Evolutionary conservation across 2,797 vertebrate species (phyloP).

Genomic region (Parotocinclus haroldoi): DNA sequence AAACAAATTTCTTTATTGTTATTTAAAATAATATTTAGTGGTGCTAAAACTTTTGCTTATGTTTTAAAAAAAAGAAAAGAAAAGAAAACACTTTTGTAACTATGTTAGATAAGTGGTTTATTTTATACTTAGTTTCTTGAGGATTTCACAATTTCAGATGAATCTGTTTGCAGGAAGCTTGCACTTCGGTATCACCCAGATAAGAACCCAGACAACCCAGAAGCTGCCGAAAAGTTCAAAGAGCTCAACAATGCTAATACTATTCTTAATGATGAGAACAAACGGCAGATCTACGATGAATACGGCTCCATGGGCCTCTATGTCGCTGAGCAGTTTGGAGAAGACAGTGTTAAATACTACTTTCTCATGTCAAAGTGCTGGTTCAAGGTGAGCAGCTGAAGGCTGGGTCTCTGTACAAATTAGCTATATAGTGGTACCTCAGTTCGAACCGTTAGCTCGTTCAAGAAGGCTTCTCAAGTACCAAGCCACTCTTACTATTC

Average conservation of each 20-base stretch:
- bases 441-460: no score
- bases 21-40: no score
- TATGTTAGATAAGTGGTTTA: no score
- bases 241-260: slow-evolving; percentile 92
- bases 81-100: no score
- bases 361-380: slow-evolving; percentile 88
- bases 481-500: no score
- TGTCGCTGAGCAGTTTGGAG: slow-evolving; percentile 85
- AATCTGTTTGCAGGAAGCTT: slow-evolving; percentile 72
- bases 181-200: slow-evolving; percentile 89
- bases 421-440: no score
- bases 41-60: no score
- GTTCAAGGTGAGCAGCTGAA: slow-evolving; percentile 83
- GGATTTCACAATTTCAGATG: no score
- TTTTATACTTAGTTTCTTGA: no score
- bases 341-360: slow-evolving; percentile 84
- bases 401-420: neutral
- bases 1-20: no score
- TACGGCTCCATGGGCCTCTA: slow-evolving; percentile 92
- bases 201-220: slow-evolving; percentile 89
- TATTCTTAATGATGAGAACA: slow-evolving; percentile 81
- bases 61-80: no score
- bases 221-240: slow-evolving; percentile 88
- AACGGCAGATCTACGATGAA: slow-evolving; percentile 80
- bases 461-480: no score